These are phyloP conservation scores for Silurus aristotelis DNA, from an alignment of 2,797 vertebrate species.

Conservation along the genomic window DNA sequence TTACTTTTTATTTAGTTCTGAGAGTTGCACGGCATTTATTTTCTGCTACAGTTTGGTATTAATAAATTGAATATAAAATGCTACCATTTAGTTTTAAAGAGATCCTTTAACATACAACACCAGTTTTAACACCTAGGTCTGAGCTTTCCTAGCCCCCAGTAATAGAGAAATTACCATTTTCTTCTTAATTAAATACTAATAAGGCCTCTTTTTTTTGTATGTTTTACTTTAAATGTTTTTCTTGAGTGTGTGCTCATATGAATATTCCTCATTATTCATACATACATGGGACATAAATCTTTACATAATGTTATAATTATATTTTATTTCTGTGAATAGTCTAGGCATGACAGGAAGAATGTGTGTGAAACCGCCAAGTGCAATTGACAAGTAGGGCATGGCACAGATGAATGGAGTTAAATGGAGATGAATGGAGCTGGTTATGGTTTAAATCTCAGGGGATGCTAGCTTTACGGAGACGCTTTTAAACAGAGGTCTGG, in stretches of 20 bases:
- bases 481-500: slow-evolving; percentile 20
- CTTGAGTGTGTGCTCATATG: slow-evolving; percentile 27
- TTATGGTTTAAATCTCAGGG: slow-evolving; percentile 36
- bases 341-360: slow-evolving; percentile 46
- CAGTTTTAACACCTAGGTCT: background rate
- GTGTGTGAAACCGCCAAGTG: slow-evolving; percentile 48
- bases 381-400: slow-evolving; percentile 41
- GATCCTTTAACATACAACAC: background rate
- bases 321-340: slow-evolving; percentile 52
- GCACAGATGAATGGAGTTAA: slow-evolving; percentile 37
- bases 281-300: slow-evolving; percentile 54
- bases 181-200: background rate
- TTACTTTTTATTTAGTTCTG: background rate
- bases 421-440: slow-evolving; percentile 44
- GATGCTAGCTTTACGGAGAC: slow-evolving; percentile 29
- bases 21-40: background rate
- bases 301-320: slow-evolving; percentile 50
- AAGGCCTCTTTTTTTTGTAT: background rate
- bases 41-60: background rate
- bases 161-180: background rate
- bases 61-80: background rate
- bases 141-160: background rate
- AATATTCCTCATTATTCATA: slow-evolving; percentile 47
- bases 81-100: background rate
- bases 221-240: slow-evolving; percentile 9